A percentile compares a stretch with the other conserved stretches of the same genome.
These are phyloP conservation scores for Equus quagga DNA, from an alignment of 2,113 vertebrate species.

Conservation along the genomic window DNA sequence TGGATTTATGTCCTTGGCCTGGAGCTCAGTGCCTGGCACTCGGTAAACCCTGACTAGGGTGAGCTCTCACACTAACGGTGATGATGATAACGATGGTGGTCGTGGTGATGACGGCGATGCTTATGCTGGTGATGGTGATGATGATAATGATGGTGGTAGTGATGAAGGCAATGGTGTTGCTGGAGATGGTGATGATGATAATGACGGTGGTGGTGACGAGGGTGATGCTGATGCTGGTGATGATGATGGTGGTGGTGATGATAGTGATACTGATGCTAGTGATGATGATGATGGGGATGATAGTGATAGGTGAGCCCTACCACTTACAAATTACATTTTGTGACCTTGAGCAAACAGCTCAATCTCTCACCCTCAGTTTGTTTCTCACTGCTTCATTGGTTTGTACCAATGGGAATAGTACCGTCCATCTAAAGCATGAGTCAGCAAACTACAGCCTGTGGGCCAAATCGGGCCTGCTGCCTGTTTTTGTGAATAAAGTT, in stretches of 20 bases:
- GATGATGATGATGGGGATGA: too few species aligned
- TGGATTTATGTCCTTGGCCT: background rate
- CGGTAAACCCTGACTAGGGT: background rate
- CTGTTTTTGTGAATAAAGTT: conserved; percentile 11
- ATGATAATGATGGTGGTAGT: background rate
- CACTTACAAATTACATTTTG: background rate
- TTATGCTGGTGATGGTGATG: background rate
- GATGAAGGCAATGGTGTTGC: background rate
- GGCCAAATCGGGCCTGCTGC: background rate
- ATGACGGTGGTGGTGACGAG: too few species aligned
- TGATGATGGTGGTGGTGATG: too few species aligned
- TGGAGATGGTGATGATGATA: too few species aligned
- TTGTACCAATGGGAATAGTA: background rate
- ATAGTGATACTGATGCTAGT: too few species aligned
- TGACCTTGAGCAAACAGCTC: background rate
- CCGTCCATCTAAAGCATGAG: background rate
- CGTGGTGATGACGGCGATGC: too few species aligned
- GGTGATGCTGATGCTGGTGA: too few species aligned
- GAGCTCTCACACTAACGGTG: background rate
- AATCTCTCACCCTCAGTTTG: background rate
- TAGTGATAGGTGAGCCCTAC: background rate
- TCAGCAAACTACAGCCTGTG: background rate
- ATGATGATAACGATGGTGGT: background rate
- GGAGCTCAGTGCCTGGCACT: background rate
- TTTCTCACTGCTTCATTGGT: background rate